phyloP scores from a whole-genome alignment of 2,797 vertebrate species.

The Etheostoma perlongum region DNA sequence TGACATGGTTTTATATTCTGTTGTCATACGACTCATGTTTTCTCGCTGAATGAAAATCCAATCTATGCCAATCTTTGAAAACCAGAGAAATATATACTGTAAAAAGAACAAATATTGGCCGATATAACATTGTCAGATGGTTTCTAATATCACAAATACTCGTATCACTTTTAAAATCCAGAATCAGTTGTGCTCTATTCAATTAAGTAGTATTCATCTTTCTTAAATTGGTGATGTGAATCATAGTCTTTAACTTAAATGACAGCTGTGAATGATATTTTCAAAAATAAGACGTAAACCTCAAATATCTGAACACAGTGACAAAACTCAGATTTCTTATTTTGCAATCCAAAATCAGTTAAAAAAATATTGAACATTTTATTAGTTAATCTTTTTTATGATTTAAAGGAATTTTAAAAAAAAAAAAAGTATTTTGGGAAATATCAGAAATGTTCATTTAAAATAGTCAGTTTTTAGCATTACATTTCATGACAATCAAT shows the following conservation, averaged over 20 bases:
- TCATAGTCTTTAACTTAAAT: neutral
- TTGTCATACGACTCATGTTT: neutral
- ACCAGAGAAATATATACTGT: neutral
- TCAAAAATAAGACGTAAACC: neutral
- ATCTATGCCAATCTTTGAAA: neutral
- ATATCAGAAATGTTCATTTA: neutral
- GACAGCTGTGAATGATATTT: neutral
- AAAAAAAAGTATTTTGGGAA: neutral
- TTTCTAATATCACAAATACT: neutral
- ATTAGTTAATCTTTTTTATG: neutral
- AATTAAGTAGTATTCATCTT: fast-evolving
- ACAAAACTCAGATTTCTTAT: neutral
- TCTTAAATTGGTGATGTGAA: neutral
- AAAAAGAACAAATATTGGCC: neutral
- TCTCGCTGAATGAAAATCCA: neutral
- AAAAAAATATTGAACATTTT: neutral
- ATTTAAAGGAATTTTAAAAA: neutral
- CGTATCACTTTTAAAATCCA: neutral
- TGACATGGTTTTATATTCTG: neutral
- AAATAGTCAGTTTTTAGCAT: neutral
- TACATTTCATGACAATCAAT: neutral
- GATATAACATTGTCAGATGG: neutral
- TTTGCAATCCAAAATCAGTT: neutral
- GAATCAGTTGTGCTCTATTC: neutral
- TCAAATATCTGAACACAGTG: neutral